phyloP scores from a whole-genome alignment of 2,888 invertebrate species.

The Aspidapion aeneum region DNA sequence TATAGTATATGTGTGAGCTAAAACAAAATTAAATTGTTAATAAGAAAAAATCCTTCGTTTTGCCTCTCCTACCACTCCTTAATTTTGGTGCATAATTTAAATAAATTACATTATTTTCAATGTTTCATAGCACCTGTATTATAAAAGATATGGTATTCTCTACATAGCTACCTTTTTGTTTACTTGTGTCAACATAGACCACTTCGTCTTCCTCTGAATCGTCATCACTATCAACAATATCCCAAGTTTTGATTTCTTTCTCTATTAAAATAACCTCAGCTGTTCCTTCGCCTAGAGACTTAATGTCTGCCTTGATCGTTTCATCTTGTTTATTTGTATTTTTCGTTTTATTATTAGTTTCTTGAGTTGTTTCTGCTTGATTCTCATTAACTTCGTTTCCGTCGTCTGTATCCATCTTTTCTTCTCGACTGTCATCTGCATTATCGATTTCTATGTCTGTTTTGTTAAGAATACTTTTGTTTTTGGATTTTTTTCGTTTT shows the following conservation, averaged over 20 bases:
- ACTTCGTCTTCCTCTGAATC: slow-evolving; percentile 33
- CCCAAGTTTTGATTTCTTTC: slow-evolving; percentile 30
- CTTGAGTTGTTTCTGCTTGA: slow-evolving; percentile 12
- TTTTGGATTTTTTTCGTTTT: slow-evolving; percentile 20
- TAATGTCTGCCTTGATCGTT: not conserved
- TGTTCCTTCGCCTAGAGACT: slow-evolving; percentile 38
- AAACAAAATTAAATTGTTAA: too few relatives aligned
- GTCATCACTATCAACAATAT: slow-evolving; percentile 38
- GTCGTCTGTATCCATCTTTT: slow-evolving; percentile 6
- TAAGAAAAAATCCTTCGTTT: too few relatives aligned
- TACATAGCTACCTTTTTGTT: slow-evolving; percentile 27
- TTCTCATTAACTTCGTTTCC: slow-evolving; percentile 22
- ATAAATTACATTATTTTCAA: too few relatives aligned
- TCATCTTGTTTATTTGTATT: not conserved
- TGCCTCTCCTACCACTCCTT: too few relatives aligned
- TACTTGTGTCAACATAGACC: slow-evolving; percentile 21
- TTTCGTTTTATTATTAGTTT: not conserved
- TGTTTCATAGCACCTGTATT: too few relatives aligned
- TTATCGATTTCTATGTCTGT: slow-evolving; percentile 3
- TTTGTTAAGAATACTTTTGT: slow-evolving; percentile 16
- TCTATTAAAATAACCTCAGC: slow-evolving; percentile 45
- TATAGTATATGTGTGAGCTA: too few relatives aligned
- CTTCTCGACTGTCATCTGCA: not conserved
- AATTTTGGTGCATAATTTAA: too few relatives aligned
- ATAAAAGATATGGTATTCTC: too few relatives aligned